phyloP scores from a whole-genome alignment of 64 coral and sea anemone genomes.

The Stichodactyla helianthus region DNA sequence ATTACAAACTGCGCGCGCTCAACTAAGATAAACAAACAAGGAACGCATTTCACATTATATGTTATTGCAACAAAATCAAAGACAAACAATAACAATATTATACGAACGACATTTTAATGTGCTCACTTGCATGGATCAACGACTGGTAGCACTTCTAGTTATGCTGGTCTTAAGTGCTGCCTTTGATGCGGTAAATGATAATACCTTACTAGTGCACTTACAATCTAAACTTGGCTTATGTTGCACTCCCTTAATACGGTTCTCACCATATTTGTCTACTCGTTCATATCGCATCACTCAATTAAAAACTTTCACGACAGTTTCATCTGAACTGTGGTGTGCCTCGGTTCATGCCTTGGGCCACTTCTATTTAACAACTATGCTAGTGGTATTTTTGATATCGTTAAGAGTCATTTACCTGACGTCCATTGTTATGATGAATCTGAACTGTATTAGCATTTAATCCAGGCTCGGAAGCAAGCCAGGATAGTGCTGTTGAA shows the following conservation, averaged over 20 bases:
- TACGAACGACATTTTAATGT: too few species aligned
- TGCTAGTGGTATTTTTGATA: neutral
- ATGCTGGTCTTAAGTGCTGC: neutral
- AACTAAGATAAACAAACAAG: too few species aligned
- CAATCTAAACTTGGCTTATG: neutral
- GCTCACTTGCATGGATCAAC: slow-evolving; percentile 26
- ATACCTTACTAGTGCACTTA: neutral
- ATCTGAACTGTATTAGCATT: slow-evolving; percentile 20
- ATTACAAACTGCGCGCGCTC: too few species aligned
- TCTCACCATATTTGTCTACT: neutral
- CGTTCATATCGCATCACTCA: neutral
- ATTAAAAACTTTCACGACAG: neutral
- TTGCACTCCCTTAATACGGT: neutral
- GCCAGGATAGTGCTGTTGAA: neutral
- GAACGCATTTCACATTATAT: too few species aligned
- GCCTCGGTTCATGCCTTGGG: neutral
- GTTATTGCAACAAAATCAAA: too few species aligned
- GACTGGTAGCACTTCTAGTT: neutral
- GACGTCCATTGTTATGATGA: slow-evolving; percentile 13
- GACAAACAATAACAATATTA: too few species aligned
- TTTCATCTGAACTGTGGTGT: neutral
- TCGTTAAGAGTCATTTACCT: slow-evolving; percentile 12
- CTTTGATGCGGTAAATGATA: neutral
- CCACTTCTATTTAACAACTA: neutral
- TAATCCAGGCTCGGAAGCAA: neutral